A percentile compares a stretch with the other conserved stretches of the same genome.
phyloP scores from a whole-genome alignment of 2,888 invertebrate species.

The Ferdinandea cuprea region DNA sequence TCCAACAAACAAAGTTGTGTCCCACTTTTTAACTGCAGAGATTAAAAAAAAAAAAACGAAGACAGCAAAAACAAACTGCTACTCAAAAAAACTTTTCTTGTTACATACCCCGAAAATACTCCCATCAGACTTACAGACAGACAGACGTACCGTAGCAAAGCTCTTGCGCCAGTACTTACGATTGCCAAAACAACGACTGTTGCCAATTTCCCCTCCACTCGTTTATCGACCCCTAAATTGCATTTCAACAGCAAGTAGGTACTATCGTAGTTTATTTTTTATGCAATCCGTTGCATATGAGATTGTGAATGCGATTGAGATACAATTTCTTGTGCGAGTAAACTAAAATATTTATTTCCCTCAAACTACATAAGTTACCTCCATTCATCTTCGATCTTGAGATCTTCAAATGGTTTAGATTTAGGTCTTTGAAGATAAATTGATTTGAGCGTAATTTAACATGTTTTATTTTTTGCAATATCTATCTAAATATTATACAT shows the following conservation, averaged over 20 bases:
- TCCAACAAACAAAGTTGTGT: slow-evolving; percentile 58
- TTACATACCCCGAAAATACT: slow-evolving; percentile 23
- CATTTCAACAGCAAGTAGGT: not conserved
- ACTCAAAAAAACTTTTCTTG: slow-evolving; percentile 27
- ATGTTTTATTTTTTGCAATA: slow-evolving; percentile 3
- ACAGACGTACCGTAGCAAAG: not conserved
- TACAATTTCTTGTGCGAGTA: slow-evolving; percentile 5
- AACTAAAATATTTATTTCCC: slow-evolving; percentile 1
- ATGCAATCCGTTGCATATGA: slow-evolving; percentile 9
- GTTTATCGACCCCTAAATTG: slow-evolving; percentile 43
- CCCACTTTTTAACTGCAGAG: slow-evolving; percentile 56
- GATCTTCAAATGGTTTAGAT: not conserved
- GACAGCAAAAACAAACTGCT: not conserved
- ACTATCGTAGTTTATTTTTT: slow-evolving; percentile 7
- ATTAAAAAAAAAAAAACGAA: not conserved
- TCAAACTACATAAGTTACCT: slow-evolving; percentile 5
- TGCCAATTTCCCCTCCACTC: slow-evolving; percentile 38
- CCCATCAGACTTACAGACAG: slow-evolving; percentile 5
- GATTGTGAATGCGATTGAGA: not conserved
- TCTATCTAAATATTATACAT: too few relatives aligned
- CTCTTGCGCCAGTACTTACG: slow-evolving; percentile 39
- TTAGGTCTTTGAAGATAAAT: not conserved
- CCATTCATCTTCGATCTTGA: not conserved
- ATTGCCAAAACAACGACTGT: slow-evolving; percentile 44
- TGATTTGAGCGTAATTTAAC: not conserved